Percentiles rank a stretch among this genome's conserved stretches.
These are phyloP conservation scores for Planococcus citri DNA, from an alignment of 1,140 invertebrate species.

Conservation along the genomic window DNA sequence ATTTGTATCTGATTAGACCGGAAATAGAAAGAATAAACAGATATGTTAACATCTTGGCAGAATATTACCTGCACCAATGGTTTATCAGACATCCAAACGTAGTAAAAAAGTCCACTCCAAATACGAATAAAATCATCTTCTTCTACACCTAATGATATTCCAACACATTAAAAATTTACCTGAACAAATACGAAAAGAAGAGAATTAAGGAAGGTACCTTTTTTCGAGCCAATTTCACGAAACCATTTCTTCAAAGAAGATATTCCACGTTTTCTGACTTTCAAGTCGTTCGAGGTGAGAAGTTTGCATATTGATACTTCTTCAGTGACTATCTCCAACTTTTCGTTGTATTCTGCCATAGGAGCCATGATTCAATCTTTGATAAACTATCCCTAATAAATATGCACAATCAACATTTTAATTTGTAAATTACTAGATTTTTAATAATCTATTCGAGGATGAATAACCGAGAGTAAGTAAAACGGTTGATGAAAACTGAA, in stretches of 20 bases:
- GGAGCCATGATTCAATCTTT: background rate
- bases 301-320: background rate
- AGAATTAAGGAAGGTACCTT: no score
- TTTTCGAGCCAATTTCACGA: background rate
- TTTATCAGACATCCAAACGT: slow-evolving; percentile 94
- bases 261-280: background rate
- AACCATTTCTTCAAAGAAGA: background rate
- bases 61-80: slow-evolving; percentile 70
- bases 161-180: background rate
- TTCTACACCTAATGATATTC: slow-evolving; percentile 45
- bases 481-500: no score
- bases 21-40: slow-evolving; percentile 25
- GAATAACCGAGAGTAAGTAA: no score
- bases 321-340: background rate
- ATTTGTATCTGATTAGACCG: slow-evolving; percentile 25
- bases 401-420: no score
- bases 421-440: no score
- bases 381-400: no score
- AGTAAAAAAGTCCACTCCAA: slow-evolving; percentile 90
- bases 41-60: background rate
- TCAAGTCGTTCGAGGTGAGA: background rate
- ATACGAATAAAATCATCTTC: slow-evolving; percentile 68
- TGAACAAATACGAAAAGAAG: background rate
- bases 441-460: no score
- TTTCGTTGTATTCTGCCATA: background rate